These are phyloP conservation scores for Drosophila ambigua DNA, from an alignment of 1,140 invertebrate genomes.

Conservation along the genomic window DNA sequence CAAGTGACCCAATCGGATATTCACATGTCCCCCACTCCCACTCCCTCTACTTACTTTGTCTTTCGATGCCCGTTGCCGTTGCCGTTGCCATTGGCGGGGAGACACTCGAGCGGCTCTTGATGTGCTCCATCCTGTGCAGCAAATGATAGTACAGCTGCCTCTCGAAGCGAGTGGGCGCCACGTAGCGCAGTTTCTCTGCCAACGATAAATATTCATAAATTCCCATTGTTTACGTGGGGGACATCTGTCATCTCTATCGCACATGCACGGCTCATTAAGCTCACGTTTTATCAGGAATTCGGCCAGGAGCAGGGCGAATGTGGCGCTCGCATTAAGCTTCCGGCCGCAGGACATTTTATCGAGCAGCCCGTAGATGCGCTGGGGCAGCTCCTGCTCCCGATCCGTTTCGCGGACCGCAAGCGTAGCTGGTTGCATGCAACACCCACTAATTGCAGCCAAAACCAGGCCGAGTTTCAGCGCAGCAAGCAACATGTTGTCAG, in stretches of 20 bases:
- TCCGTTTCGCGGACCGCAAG: not conserved
- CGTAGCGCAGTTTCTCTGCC: slow-evolving; percentile 71
- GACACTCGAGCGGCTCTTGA: slow-evolving; percentile 16
- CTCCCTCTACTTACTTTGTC: slow-evolving; percentile 35
- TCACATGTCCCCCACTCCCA: too few relatives aligned
- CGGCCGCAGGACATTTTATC: slow-evolving; percentile 47
- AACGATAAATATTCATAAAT: slow-evolving; percentile 44
- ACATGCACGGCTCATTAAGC: slow-evolving; percentile 55
- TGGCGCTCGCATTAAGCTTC: slow-evolving; percentile 54
- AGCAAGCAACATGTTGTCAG: slow-evolving; percentile 60
- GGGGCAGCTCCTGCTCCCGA: slow-evolving; percentile 48
- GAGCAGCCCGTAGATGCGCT: slow-evolving; percentile 56
- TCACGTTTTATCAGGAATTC: slow-evolving; percentile 78
- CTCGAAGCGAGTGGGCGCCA: slow-evolving; percentile 64
- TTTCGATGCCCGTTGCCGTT: slow-evolving; percentile 13
- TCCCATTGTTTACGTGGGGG: slow-evolving; percentile 15
- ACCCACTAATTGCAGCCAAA: slow-evolving; percentile 36
- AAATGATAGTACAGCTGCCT: slow-evolving; percentile 68
- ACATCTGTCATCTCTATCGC: slow-evolving; percentile 54
- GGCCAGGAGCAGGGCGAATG: slow-evolving; percentile 60
- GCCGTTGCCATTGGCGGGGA: not conserved
- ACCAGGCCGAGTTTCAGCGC: slow-evolving; percentile 44
- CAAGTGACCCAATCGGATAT: not conserved
- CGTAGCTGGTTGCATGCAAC: slow-evolving; percentile 6
- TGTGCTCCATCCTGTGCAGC: slow-evolving; percentile 56